phyloP scores from a whole-genome alignment of 2,797 vertebrate genomes.

The Sebastiscus albofasciatus region DNA sequence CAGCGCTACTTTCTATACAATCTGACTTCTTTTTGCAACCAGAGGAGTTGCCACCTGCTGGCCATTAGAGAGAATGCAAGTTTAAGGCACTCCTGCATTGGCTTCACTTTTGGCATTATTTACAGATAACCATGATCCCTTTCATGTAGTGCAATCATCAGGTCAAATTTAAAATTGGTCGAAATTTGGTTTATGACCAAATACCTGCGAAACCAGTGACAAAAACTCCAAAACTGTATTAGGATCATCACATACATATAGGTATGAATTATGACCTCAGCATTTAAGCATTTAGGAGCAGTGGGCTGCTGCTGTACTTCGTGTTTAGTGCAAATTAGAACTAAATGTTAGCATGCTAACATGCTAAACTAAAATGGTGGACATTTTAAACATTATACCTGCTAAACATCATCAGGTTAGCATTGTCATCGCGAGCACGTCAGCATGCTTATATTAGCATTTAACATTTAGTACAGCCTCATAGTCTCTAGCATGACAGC shows the following conservation, averaged over 20 bases:
- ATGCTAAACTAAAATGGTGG: not conserved
- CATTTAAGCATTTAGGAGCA: no score
- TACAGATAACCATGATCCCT: not conserved
- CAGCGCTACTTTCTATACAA: no score
- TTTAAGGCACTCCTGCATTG: no score
- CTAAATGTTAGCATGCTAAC: not conserved
- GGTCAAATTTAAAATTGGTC: not conserved
- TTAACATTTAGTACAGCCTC: not conserved
- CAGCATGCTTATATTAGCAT: not conserved
- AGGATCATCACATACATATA: no score
- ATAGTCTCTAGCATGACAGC: not conserved
- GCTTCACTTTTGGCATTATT: not conserved
- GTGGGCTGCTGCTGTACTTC: not conserved
- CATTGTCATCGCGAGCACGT: not conserved
- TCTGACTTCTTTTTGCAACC: no score
- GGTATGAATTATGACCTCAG: no score
- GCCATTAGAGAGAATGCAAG: no score
- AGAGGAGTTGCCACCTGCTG: accelerated
- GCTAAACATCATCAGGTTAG: not conserved
- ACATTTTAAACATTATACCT: not conserved
- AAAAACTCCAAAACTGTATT: no score
- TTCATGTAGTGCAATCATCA: not conserved
- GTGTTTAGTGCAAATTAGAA: not conserved
- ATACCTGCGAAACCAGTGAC: not conserved
- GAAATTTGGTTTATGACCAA: not conserved